Evolutionary conservation across 2,113 vertebrate species (phyloP).

Genomic region (Ammodramus savannarum): DNA sequence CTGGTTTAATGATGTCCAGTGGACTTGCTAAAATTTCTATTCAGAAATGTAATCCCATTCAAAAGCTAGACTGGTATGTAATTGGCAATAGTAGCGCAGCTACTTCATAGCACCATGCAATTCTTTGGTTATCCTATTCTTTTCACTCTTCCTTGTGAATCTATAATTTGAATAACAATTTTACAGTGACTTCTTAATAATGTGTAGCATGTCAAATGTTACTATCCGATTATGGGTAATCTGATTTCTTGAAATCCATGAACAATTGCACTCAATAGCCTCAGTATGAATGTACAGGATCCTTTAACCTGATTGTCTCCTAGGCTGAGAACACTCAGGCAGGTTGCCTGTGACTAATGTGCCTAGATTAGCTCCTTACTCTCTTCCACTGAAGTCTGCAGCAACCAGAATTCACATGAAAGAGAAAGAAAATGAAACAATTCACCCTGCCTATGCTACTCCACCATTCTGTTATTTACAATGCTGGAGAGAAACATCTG

Average conservation of each 20-base stretch:
- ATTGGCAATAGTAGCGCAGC: background rate
- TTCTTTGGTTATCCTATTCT: background rate
- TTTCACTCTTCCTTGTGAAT: background rate
- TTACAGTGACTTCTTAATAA: background rate
- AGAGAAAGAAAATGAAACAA: background rate
- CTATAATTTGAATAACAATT: slow-evolving; percentile 5
- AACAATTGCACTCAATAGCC: background rate
- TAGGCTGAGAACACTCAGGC: background rate
- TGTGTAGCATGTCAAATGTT: background rate
- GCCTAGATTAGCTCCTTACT: background rate
- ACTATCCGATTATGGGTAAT: slow-evolving; percentile 2
- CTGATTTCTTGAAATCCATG: slow-evolving; percentile 1
- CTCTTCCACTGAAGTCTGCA: background rate
- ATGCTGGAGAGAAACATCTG: background rate
- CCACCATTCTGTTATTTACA: background rate
- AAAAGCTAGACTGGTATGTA: background rate
- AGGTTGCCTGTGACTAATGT: background rate
- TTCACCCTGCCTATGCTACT: background rate
- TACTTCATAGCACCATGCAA: background rate
- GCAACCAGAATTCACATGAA: background rate
- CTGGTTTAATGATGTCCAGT: background rate
- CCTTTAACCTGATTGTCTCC: background rate
- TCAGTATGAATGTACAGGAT: background rate
- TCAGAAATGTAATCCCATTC: background rate
- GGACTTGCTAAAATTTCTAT: background rate